Percentiles rank a stretch among this genome's conserved stretches.
Conservation (phyloP, 1,140 invertebrate genomes). For the Papilio machaon region DNA sequence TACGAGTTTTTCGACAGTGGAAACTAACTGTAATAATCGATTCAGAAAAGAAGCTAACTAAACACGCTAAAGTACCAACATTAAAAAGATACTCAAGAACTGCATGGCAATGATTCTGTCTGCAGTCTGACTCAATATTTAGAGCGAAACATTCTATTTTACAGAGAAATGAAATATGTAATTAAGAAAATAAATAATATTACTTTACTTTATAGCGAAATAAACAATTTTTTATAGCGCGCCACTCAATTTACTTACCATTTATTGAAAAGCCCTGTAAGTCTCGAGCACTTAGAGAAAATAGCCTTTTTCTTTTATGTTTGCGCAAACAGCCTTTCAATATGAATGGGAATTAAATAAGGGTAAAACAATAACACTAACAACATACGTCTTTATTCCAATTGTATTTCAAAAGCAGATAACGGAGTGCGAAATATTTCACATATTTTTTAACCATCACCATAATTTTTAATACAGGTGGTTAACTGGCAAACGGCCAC, state of each 20-base stretch:
- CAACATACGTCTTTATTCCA: neutral
- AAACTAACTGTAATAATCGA: too few relatives aligned
- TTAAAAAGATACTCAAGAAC: too few relatives aligned
- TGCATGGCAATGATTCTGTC: too few relatives aligned
- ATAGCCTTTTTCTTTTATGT: slow-evolving; percentile 19
- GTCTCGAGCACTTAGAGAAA: slow-evolving; percentile 22
- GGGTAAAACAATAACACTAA: neutral
- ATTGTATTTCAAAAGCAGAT: neutral
- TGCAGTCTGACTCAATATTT: neutral
- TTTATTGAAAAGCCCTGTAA: slow-evolving; percentile 18
- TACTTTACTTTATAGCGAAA: neutral
- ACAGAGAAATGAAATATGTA: neutral
- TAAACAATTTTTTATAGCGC: slow-evolving; percentile 11
- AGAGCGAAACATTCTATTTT: neutral
- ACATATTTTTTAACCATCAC: too few relatives aligned
- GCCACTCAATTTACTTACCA: slow-evolving; percentile 18
- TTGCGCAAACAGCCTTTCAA: slow-evolving; percentile 7
- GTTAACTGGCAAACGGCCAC: too few relatives aligned
- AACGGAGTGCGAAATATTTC: neutral
- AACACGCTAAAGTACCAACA: too few relatives aligned
- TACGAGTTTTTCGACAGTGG: too few relatives aligned
- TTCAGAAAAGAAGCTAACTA: too few relatives aligned
- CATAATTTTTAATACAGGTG: too few relatives aligned
- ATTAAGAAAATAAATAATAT: slow-evolving; percentile 11
- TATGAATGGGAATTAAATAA: slow-evolving; percentile 4